phyloP scores from a whole-genome alignment of 2,888 invertebrate species.

The Drosophila anomalata region DNA sequence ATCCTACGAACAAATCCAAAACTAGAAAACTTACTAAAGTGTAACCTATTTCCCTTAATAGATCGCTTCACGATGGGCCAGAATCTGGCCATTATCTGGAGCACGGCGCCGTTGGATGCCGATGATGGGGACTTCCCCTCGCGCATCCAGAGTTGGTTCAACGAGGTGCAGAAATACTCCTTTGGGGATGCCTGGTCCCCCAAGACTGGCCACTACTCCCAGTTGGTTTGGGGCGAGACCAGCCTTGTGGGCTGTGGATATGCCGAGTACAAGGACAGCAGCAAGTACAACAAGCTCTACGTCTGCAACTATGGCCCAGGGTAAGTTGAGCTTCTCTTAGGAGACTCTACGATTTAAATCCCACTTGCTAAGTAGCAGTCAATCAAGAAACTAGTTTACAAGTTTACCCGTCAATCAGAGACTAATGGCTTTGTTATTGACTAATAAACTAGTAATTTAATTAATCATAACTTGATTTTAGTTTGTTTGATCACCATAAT shows the following conservation, averaged over 20 bases:
- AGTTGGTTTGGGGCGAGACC: conserved; percentile 95
- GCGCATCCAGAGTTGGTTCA: conserved; percentile 92
- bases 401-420: background rate
- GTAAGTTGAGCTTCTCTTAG: conserved; percentile 82
- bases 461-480: background rate
- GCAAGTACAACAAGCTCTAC: conserved; percentile 92
- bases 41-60: background rate
- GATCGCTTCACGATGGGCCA: conserved; percentile 93
- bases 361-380: background rate
- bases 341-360: background rate
- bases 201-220: conserved; percentile 92
- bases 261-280: conserved; percentile 91
- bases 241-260: conserved; percentile 94
- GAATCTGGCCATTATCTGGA: conserved; percentile 93
- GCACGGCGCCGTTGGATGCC: conserved; percentile 86
- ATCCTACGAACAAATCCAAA: background rate
- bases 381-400: background rate
- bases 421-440: background rate
- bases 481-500: background rate
- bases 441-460: background rate
- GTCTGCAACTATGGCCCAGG: conserved; percentile 94
- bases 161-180: conserved; percentile 89
- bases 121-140: conserved; percentile 89
- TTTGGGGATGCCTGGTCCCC: conserved; percentile 88
- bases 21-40: background rate